Evolutionary conservation across 1,140 invertebrate species (phyloP), one percentile per base, ranked within the genome.

Genomic region (Drosophila prosaltans): DNA sequence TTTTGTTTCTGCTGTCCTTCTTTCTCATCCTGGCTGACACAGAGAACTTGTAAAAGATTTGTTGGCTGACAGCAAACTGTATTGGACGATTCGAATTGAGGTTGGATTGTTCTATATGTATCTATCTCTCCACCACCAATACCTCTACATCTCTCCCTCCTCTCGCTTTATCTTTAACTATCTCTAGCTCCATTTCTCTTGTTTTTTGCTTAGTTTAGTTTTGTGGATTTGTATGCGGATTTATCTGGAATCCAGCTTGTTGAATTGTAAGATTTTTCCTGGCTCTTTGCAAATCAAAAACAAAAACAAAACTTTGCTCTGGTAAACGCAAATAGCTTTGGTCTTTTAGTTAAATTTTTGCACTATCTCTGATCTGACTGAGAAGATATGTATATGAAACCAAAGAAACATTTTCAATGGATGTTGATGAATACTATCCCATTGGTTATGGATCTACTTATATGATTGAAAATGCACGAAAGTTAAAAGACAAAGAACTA

Each of bases 21-120:
- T 32, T 30, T 30, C 30, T 9, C 30, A 9, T 16, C 55, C n/a
- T 36, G 55, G 8, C 30, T 32, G 55, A 54, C 51, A 54, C 30
- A 58, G 21, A 6, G 43, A 51, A 59, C 57, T 59, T 59, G 57
- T 39, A 39, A 59, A 59, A 59, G 57, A 59, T 59, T 59, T 59
- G 57, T 59, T 59, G 57, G 57, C 57, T 59, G 57, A 59, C 57
- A 59, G 57, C 32, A 59, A 59, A 39, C 57, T 43, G 24, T 62
- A 43, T 62, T 40, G 36, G 21, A 62, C 21, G 60, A 28, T 45
- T 61, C 10, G 60, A 36, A 59, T 59, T 59, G 32, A 59, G 57
- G 32, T 59, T 59, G 57, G 16, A 39, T 59, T 59, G 30, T 30
- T 58, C 51, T 55, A 48, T 55, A 24, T 48, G 6, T 48, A 8